phyloP scores from a whole-genome alignment of 1,140 invertebrate genomes.

The Drosophila ogumai region DNA sequence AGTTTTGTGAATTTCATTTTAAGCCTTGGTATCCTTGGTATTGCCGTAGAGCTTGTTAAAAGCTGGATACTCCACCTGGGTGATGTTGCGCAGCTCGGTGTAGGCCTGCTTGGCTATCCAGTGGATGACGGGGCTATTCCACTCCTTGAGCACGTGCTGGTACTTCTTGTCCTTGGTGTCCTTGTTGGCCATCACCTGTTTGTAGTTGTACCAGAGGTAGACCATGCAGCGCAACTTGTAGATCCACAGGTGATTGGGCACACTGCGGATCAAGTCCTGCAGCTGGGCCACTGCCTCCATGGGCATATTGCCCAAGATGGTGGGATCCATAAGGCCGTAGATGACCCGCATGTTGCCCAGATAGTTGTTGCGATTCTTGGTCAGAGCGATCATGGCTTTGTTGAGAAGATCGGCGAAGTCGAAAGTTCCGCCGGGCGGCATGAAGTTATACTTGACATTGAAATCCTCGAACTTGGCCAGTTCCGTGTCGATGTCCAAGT shows the following conservation, averaged over 20 bases:
- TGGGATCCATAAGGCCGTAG: conserved; percentile 27
- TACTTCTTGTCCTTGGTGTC: not conserved
- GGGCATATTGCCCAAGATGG: conserved; percentile 24
- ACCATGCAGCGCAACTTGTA: conserved; percentile 56
- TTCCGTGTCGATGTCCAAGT: conserved; percentile 24
- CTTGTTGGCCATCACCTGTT: not conserved
- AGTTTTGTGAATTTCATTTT: not conserved
- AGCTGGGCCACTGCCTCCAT: not conserved
- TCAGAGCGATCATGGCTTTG: not conserved
- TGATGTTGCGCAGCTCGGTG: conserved; percentile 31
- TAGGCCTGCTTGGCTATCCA: conserved; percentile 64
- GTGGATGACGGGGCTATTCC: conserved; percentile 51
- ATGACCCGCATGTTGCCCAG: conserved; percentile 23
- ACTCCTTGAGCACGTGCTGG: conserved; percentile 5
- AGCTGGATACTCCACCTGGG: conserved; percentile 31
- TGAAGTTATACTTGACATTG: conserved; percentile 23
- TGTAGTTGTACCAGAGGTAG: conserved; percentile 51
- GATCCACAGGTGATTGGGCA: conserved; percentile 58
- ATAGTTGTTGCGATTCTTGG: conserved; percentile 28
- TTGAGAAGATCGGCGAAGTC: not conserved
- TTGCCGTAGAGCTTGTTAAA: not conserved
- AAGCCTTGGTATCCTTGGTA: not conserved
- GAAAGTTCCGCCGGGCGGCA: not conserved
- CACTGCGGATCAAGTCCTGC: conserved; percentile 47
- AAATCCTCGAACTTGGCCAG: conserved; percentile 21